Evolutionary conservation across 2,797 vertebrate genomes (phyloP), one percentile per base, ranked within the genome.

Genomic region (Columba guinea): DNA sequence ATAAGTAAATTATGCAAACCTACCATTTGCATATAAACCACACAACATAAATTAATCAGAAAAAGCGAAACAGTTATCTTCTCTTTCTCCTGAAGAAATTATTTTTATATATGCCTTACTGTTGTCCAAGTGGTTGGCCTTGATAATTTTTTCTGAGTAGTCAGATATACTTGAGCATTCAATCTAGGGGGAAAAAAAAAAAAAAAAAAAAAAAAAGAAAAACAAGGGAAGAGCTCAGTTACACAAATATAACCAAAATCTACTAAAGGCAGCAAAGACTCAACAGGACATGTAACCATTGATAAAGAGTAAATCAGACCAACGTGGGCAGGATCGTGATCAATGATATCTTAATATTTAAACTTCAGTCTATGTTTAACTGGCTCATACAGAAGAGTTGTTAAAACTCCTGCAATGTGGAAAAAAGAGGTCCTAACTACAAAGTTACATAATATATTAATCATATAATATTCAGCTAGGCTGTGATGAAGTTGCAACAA

Each of bases 141-240:
- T 99, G 98, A 99, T 99, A 97, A 99, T 99, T 98, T 99, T 99
- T 98, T 99, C 99, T 4, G 99, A 99, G 96, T 99, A 99, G 96
- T 99, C 99, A 34, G 99, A 99, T 98, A 99, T 99, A 93, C 99
- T 99, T 98, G 99, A 99, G 76, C 99, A 99, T 98, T 99, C 99
- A 62, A 99, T 99, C 99, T 99, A 97, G 67, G 93, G 53, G 89
- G 94, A 65, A 78, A 81, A 41, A 58, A 89, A 94, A 65, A 78
- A 81, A 41, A 10, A 81, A 63, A 86, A 75, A 71, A 95, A 93
- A 53, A 95, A 37, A 83, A 77, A 93, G 63, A 84, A 65, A 53
- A 58, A 58, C 52, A 73, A 51, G 17, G 22, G 10, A 37, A 74
- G 10, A 58, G 30, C 19, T 92, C 80, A 74, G 19, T 39, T 59